Evolutionary conservation across 2,888 invertebrate species (phyloP).

Genomic region (Nematopogon swammerdamellus): DNA sequence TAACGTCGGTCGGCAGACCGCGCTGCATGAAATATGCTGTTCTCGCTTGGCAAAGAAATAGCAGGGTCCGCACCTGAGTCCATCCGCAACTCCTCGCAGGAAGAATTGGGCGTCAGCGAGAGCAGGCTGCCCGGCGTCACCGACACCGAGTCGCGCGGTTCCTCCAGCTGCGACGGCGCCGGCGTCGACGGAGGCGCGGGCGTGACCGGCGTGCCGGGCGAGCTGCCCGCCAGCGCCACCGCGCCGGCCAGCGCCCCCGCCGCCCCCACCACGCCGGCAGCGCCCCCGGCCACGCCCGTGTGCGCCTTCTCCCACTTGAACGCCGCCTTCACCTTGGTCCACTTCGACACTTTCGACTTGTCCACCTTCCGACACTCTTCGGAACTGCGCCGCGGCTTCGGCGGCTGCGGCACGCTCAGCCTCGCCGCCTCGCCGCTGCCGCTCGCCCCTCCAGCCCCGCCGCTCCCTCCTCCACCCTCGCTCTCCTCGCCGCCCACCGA

Average conservation of each 20-base stretch:
- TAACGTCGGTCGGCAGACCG: too few relatives aligned
- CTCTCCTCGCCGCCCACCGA: constrained; percentile 65
- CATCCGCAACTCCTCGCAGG: constrained; percentile 63
- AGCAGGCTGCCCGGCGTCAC: constrained; percentile 60
- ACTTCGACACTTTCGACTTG: constrained; percentile 72
- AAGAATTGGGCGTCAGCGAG: constrained; percentile 70
- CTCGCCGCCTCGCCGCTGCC: constrained; percentile 2
- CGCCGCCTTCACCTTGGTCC: constrained; percentile 87
- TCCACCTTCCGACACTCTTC: constrained; percentile 42
- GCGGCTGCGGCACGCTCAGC: constrained; percentile 9
- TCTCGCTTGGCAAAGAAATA: too few relatives aligned
- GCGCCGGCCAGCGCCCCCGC: constrained; percentile 52
- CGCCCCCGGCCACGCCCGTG: constrained; percentile 34
- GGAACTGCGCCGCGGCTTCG: constrained; percentile 4
- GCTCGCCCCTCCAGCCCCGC: too few relatives aligned
- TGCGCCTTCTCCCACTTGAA: constrained; percentile 82
- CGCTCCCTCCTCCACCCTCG: constrained; percentile 21
- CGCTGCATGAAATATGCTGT: too few relatives aligned
- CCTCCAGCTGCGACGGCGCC: constrained; percentile 32
- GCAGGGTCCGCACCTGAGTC: constrained; percentile 26
- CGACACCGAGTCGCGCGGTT: constrained; percentile 53
- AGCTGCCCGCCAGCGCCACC: constrained; percentile 31
- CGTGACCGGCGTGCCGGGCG: neutral
- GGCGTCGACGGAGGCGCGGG: neutral
- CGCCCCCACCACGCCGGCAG: constrained; percentile 39